Evolutionary conservation across 1,140 invertebrate genomes (phyloP), one percentile per base, ranked within the genome.

Genomic region (Brachionus angularis): DNA sequence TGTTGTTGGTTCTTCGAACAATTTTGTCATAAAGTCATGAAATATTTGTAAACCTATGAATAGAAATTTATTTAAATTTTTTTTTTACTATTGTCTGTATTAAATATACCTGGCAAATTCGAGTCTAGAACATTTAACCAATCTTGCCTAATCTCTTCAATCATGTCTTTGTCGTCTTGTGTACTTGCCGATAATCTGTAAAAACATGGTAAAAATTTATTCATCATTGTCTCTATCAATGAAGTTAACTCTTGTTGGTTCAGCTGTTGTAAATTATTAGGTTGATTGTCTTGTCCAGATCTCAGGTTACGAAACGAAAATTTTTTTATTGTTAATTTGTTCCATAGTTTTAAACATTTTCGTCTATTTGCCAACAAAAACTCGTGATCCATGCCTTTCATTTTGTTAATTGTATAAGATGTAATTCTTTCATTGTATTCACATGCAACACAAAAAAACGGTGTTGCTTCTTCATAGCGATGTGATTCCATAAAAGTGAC

Each of bases 161-260:
- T 44, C 23, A 50, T 29, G 3, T 31, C 67, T 25, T 53, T 42
- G 29, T 70, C 67, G 8, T 70, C 46, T 23, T 42, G 5, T 14
- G 67, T 50, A 42, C 67, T 70, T 4, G 27, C 33, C 8, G 3
- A 29, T 27, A 70, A 42, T 7, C 46, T 46, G n/a, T 52, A 50
- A 42, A 70, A 70, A 31, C 67, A 70, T 36, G 67, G 67, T 29
- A 70, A 46, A 70, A 70, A 70, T 70, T 70, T 50, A 44, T 44
- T 50, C 10, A 50, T 70, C 67, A 70, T 70, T 52, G 46, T 70
- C 27, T 70, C 67, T 18, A 70, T 47, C 25, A 67, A 36, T 14
- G 42, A 50, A 50, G 46, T 67, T 18, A 67, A 36, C 25, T 67
- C 62, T 67, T 67, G 62, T 29, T 67, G 62, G 23, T 67, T 67